Base-by-base conservation (phyloP, 2,797 vertebrate species). In the Rousettus madagascariensis region DNA sequence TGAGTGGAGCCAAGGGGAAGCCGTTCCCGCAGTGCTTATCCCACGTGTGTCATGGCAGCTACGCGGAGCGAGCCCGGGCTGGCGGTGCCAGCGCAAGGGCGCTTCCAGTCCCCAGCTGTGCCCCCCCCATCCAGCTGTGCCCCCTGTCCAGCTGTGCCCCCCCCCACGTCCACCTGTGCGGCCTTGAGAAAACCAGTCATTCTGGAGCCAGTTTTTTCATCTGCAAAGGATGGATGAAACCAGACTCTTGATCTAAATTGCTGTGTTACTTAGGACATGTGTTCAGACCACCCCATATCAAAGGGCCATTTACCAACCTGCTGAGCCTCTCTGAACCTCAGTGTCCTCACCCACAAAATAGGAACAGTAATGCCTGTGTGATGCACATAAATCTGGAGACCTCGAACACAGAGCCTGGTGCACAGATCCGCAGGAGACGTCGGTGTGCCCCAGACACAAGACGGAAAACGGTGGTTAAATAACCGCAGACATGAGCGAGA, bases 371-470 rank as follows among this genome's bases (percentile, higher is more conserved):
- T 3, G 0, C 19, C 33, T 17, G 4, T n/a, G 28, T 61, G 33
- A 26, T 4, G 57, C 28, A 28, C 46, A 19, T n/a, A 78, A 59
- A 36, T 10, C 38, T 9, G 6, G 22, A 68, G 49, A 51, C 43
- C 22, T 49, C 1, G 0, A 19, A 8, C 36, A 3, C 12, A n/a
- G 49, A 4, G 6, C 10, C 33, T 1, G 51, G 51, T 0, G 3
- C 20, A 1, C 1, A 17, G 57, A 38, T 57, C 11, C 16, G 22
- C 9, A 8, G 5, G n/a, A 51, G 69, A 46, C 16, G 0, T 9
- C 12, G 0, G 11, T 5, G 0, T 6, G 16, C 6, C 66, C 57
- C n/a, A 28, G 57, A 66, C 3, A 3, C 2, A 15, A 68, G 41
- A 17, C 6, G 2, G 43, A 74, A 38, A 53, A 3, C 8, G n/a